These are phyloP conservation scores for Crypturellus tataupa DNA, from an alignment of 2,797 vertebrate genomes.

Conservation along the genomic window DNA sequence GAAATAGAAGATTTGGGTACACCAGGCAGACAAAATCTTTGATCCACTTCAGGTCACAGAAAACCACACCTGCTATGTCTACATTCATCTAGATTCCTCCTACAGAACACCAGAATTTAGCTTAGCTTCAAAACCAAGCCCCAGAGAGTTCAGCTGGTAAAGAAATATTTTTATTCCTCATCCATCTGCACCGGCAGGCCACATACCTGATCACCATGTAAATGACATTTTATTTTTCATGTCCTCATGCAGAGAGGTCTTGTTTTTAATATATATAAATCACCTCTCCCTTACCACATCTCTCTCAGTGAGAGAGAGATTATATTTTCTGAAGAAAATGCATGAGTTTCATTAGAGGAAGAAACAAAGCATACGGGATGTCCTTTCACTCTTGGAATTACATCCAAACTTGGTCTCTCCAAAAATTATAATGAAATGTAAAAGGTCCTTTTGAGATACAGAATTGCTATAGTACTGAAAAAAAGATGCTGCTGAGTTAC, in stretches of 20 bases:
- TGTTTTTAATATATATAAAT: not conserved
- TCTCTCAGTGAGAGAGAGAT: not conserved
- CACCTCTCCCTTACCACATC: not conserved
- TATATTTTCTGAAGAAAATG: not conserved
- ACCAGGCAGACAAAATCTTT: conserved; percentile 4
- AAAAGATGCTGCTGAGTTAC: not conserved
- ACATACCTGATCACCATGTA: rapidly evolving
- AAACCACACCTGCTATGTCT: not conserved
- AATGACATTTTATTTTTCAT: not conserved
- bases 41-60: not conserved
- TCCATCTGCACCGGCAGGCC: not conserved
- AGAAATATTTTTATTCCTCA: not conserved
- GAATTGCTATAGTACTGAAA: not conserved
- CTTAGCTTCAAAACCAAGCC: not conserved
- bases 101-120: not conserved
- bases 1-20: not conserved
- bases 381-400: not conserved
- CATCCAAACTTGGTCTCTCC: not conserved
- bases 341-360: not conserved
- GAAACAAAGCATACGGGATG: not conserved
- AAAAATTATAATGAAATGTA: not conserved
- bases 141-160: not conserved
- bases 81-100: not conserved
- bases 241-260: not conserved
- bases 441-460: not conserved